Conservation (phyloP, 1,140 invertebrate species). For the Bacillus rossius region DNA sequence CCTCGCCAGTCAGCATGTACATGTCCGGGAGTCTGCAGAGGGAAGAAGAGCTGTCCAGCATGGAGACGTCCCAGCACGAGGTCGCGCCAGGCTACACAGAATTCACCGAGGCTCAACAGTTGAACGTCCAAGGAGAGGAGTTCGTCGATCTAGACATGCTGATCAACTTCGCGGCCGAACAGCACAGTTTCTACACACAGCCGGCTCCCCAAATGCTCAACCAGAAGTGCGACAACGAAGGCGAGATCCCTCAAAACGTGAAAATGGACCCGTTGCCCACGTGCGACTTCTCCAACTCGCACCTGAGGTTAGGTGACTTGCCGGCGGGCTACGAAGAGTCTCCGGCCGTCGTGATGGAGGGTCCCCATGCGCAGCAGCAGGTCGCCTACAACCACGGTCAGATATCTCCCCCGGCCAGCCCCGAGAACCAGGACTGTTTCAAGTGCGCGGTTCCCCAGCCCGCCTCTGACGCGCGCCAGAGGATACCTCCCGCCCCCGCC, state of each 20-base stretch:
- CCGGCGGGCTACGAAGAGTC: neutral
- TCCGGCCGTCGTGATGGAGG: neutral
- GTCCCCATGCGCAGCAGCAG: conserved; percentile 11
- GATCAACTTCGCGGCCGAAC: conserved; percentile 42
- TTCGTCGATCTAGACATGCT: conserved; percentile 45
- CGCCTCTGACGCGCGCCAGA: neutral
- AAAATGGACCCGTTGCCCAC: neutral
- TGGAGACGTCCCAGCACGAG: neutral
- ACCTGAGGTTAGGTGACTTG: neutral
- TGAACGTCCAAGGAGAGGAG: conserved; percentile 33
- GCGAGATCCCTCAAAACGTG: neutral
- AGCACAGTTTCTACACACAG: conserved; percentile 32
- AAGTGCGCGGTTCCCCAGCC: neutral
- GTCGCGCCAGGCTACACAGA: neutral
- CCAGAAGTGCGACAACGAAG: neutral
- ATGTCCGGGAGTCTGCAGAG: neutral
- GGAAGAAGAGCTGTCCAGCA: too few relatives aligned
- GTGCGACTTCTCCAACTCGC: neutral
- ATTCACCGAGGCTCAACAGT: conserved; percentile 1
- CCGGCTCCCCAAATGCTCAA: neutral
- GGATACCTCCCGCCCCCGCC: neutral
- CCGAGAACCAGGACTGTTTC: conserved; percentile 35
- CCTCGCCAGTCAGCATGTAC: conserved; percentile 26
- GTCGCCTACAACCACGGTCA: conserved; percentile 39
- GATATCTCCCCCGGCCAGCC: conserved; percentile 49